Percentiles rank a stretch among this genome's conserved stretches.
Conservation (phyloP, 2,113 vertebrate species). For the Burhinus bistriatus region DNA sequence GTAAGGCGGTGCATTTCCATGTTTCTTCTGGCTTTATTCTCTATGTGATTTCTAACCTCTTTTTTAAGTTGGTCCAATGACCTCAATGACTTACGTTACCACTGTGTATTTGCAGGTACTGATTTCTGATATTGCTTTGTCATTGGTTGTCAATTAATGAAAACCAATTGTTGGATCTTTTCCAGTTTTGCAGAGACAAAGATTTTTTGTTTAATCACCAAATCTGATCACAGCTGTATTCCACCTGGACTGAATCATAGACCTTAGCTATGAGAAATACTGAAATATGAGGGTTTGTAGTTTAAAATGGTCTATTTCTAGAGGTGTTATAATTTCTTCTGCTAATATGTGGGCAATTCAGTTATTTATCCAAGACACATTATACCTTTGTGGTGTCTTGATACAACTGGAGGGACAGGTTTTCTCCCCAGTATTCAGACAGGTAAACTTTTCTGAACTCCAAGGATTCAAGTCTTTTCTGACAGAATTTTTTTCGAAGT, state of each 20-base stretch:
- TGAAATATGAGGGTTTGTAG: background rate
- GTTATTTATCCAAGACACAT: background rate
- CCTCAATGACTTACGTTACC: too few relatives aligned
- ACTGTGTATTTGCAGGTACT: background rate
- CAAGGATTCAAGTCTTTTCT: background rate
- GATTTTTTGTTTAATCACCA: background rate
- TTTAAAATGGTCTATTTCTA: background rate
- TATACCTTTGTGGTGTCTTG: background rate
- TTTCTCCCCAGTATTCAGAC: background rate
- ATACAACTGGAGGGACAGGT: background rate
- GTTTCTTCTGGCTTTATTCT: background rate
- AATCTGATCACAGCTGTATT: background rate
- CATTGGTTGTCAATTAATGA: background rate
- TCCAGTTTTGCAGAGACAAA: background rate
- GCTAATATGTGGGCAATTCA: background rate
- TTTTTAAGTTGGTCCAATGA: background rate
- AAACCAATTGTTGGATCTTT: accelerated
- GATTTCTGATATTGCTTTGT: background rate
- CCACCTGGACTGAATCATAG: background rate
- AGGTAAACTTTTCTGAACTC: background rate
- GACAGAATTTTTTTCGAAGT: accelerated
- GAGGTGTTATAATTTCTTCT: background rate
- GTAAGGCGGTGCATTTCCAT: background rate
- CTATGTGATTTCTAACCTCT: background rate
- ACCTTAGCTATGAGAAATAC: background rate